A percentile compares a stretch with the other conserved stretches of the same genome.
Conservation (phyloP, 2,888 invertebrate species). For the Ditula angustiorana region DNA sequence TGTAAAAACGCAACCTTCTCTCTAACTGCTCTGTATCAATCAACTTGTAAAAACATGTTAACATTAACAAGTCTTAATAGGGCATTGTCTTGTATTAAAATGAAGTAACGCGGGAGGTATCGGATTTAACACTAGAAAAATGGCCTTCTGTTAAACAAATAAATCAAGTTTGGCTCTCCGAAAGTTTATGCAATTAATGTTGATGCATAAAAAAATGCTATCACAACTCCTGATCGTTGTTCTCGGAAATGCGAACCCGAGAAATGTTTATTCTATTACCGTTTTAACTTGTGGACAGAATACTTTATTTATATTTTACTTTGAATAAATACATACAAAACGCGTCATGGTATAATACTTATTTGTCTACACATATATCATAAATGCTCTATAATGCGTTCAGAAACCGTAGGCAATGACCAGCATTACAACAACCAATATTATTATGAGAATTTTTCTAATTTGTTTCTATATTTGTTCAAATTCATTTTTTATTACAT, state of each 20-base stretch:
- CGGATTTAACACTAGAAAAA: conserved; percentile 47
- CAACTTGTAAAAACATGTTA: conserved; percentile 38
- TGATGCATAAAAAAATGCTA: conserved; percentile 59
- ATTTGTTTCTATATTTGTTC: no score
- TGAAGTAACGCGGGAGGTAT: conserved; percentile 41
- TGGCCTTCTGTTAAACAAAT: conserved; percentile 49
- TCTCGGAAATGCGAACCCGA: conserved; percentile 55
- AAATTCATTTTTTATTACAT: no score
- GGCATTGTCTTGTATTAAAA: conserved; percentile 47
- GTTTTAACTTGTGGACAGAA: conserved; percentile 10
- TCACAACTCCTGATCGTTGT: conserved; percentile 63
- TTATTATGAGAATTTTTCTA: no score
- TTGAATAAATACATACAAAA: neutral
- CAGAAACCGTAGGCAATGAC: no score
- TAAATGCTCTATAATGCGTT: no score
- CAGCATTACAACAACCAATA: no score
- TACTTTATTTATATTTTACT: neutral
- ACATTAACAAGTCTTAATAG: conserved; percentile 47
- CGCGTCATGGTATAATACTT: no score
- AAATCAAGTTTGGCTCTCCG: conserved; percentile 48
- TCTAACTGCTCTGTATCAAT: conserved; percentile 29
- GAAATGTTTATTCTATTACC: conserved; percentile 23
- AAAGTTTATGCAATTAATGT: conserved; percentile 51
- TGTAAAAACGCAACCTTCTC: neutral
- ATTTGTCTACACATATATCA: no score